Evolutionary conservation across 2,797 vertebrate species (phyloP).

Genomic region (Microctenopoma stevenorrisi): DNA sequence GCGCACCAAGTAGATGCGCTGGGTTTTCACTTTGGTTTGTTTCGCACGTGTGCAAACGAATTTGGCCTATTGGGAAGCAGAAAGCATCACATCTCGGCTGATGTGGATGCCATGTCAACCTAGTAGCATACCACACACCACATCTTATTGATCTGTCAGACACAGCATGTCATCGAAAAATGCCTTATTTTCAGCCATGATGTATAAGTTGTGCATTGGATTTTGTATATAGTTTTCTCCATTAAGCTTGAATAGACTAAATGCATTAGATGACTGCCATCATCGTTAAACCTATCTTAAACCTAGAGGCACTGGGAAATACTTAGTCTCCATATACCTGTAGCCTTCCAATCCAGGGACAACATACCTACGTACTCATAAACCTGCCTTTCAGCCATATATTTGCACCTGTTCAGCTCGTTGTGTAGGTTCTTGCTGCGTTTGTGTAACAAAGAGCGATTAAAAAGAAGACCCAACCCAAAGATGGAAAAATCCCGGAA

Average conservation of each 20-base stretch:
- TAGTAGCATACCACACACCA: slow-evolving; percentile 18
- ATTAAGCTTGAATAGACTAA: slow-evolving; percentile 14
- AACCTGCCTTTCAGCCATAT: slow-evolving; percentile 25
- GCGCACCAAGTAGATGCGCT: slow-evolving; percentile 36
- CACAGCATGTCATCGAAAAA: slow-evolving; percentile 22
- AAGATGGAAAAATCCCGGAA: slow-evolving; percentile 1
- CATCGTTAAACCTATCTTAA: slow-evolving; percentile 12
- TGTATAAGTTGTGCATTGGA: slow-evolving; percentile 40
- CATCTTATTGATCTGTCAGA: slow-evolving; percentile 5
- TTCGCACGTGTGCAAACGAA: slow-evolving; percentile 38
- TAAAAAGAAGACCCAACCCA: background rate
- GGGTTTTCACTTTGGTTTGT: background rate
- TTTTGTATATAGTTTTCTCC: slow-evolving; percentile 19
- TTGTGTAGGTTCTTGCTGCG: slow-evolving; percentile 1
- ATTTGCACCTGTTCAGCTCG: slow-evolving; percentile 13
- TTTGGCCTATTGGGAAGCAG: slow-evolving; percentile 5
- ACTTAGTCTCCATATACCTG: background rate
- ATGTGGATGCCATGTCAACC: slow-evolving; percentile 4
- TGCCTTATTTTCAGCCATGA: slow-evolving; percentile 67
- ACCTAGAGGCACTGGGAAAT: background rate
- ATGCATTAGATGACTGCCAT: slow-evolving; percentile 21
- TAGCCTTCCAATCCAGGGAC: slow-evolving; percentile 31
- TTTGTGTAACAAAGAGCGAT: background rate
- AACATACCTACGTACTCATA: slow-evolving; percentile 7
- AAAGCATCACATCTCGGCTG: slow-evolving; percentile 9